These are phyloP conservation scores for Archilochus colubris DNA, from an alignment of 2,113 vertebrate species.

Conservation along the genomic window DNA sequence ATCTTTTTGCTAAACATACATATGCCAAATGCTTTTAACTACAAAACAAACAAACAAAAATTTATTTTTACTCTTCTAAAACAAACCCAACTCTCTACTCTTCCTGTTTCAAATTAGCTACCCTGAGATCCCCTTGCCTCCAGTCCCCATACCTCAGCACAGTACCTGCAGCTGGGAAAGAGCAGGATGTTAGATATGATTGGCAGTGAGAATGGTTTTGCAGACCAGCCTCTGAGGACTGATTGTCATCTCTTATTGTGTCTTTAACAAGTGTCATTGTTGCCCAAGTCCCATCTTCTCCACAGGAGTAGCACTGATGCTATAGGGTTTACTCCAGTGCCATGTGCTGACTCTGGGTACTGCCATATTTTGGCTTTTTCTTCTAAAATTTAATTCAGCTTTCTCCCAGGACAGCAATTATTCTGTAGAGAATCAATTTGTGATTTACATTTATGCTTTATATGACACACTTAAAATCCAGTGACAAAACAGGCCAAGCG, in stretches of 20 bases:
- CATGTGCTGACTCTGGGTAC: not conserved
- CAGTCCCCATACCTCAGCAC: accelerated
- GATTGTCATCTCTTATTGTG: not conserved
- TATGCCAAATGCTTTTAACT: not conserved
- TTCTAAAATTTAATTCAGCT: not conserved
- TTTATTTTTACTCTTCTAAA: not conserved
- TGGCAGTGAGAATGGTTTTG: not conserved
- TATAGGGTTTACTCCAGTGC: not conserved
- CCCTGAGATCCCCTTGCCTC: not conserved
- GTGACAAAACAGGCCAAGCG: not conserved
- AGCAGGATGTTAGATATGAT: not conserved
- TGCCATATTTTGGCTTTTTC: not conserved
- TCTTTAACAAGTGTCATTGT: not conserved
- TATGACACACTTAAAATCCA: not conserved
- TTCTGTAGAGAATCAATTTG: not conserved
- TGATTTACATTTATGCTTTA: not conserved
- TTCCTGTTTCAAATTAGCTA: not conserved
- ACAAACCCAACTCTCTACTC: not conserved
- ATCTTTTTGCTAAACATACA: not conserved
- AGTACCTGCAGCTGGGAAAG: not conserved
- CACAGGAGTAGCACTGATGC: not conserved
- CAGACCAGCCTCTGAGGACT: not conserved
- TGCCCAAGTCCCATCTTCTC: not conserved
- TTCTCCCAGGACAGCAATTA: not conserved
- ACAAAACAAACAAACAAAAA: not conserved